phyloP scores from a whole-genome alignment of 2,797 vertebrate species.

The Coregonus sp. region DNA sequence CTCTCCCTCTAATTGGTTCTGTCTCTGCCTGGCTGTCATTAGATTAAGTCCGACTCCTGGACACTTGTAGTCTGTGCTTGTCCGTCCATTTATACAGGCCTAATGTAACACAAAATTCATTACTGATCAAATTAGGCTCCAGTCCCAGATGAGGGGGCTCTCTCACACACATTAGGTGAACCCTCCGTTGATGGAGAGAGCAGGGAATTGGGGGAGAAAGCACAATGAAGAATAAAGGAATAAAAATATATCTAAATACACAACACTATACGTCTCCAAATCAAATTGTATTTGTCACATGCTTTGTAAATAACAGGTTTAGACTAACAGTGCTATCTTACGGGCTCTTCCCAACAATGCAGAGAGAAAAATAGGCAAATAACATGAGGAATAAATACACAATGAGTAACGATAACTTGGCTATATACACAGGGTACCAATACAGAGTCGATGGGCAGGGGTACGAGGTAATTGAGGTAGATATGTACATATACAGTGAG shows the following conservation, averaged over 20 bases:
- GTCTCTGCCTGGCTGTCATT: slow-evolving; percentile 93
- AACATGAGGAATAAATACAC: no score
- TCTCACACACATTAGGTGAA: slow-evolving; percentile 84
- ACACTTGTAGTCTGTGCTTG: slow-evolving; percentile 88
- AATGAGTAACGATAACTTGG: no score
- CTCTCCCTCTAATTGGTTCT: slow-evolving; percentile 87
- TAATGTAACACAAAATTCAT: slow-evolving; percentile 94
- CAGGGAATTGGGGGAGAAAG: slow-evolving; percentile 19
- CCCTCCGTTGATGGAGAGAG: slow-evolving; percentile 55
- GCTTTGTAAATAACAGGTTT: not conserved
- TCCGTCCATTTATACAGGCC: slow-evolving; percentile 88
- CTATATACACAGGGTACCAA: no score
- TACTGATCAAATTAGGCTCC: slow-evolving; percentile 91
- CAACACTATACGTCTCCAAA: not conserved
- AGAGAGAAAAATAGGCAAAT: no score
- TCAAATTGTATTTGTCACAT: not conserved
- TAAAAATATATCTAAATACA: not conserved
- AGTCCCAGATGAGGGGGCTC: slow-evolving; percentile 79
- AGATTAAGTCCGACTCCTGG: slow-evolving; percentile 91
- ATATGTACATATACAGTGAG: no score
- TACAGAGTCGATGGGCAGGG: no score
- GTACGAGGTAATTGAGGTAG: no score
- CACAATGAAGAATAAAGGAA: slow-evolving; percentile 10
- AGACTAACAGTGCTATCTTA: no score
- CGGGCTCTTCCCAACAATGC: no score